Base-by-base conservation (phyloP, 2,113 vertebrate genomes). In the Rostratula benghalensis region DNA sequence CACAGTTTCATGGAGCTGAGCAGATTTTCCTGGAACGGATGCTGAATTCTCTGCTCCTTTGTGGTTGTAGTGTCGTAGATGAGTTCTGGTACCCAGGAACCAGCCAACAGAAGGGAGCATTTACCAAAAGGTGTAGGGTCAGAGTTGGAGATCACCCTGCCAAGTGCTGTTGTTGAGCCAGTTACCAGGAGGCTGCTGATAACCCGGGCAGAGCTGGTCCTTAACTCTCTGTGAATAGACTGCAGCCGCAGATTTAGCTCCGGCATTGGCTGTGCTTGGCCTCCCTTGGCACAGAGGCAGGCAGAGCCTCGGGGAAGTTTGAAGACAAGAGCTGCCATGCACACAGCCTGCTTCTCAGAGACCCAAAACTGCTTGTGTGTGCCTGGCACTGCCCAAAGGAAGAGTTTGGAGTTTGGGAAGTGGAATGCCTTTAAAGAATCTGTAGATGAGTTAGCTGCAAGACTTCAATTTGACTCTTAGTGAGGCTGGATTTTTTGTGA, bases 121-220 rank as follows among this genome's bases (percentile, higher is more conserved):
- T 96, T 71, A 95, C 76, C 78, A 11, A 67, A 63, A 83, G 73
- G 51, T 0, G 0, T 11, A 10, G 83, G 85, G 79, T 80, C 88
- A 83, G 68, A 48, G 79, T 59, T 90, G 8, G 19, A 64, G 87
- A 76, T 82, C 80, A 54, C 82, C 68, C 68, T 61, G 85, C 90
- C 95, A 86, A 43, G 90, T 70, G 68, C 86, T 65, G 77, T 83
- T 96, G 79, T 92, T 75, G 85, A 89, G 63, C 85, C 70, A 63
- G 87, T 96, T 81, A 81, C 80, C 86, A 92, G 90, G 48, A 78
- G 79, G 69, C 94, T 71, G 87, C 95, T 87, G 94, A 89, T 91
- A 45, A 2, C 46, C 67, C 71, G 28, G 90, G 85, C 75, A 51
- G 91, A 75, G 53, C 57, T 89, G 78, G 83, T 73, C 80, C 89